Evolutionary conservation across 1,140 invertebrate species (phyloP).

Genomic region (Drosophila dunni): DNA sequence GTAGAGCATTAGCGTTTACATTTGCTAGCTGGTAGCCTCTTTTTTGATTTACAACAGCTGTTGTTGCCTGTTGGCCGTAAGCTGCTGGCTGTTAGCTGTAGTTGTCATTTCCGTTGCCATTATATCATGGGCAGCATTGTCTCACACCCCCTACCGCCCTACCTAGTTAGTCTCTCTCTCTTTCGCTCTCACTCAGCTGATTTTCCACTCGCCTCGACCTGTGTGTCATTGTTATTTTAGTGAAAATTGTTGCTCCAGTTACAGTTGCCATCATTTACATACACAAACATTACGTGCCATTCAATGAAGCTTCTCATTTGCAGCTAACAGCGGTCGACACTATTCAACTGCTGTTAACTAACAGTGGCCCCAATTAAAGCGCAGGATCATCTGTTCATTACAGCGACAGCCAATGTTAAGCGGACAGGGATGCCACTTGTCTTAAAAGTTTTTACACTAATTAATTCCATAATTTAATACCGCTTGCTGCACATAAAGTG

Average conservation of each 20-base stretch:
- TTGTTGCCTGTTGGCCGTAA: conserved; percentile 38
- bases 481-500: too few relatives aligned
- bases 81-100: conserved; percentile 38
- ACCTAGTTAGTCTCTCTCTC: conserved; percentile 26
- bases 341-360: conserved; percentile 6
- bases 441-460: too few relatives aligned
- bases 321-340: not conserved
- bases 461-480: too few relatives aligned
- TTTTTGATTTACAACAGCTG: conserved; percentile 80
- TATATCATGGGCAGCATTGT: conserved; percentile 52
- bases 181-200: conserved; percentile 37
- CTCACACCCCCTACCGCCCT: conserved; percentile 4
- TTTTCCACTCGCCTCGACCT: conserved; percentile 61
- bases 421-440: too few relatives aligned
- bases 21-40: conserved; percentile 49
- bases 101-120: conserved; percentile 69
- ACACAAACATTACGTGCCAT: conserved; percentile 21
- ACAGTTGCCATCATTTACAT: conserved; percentile 45
- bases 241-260: conserved; percentile 49
- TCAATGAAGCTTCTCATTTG: conserved; percentile 14
- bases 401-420: too few relatives aligned
- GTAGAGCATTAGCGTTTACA: conserved; percentile 14
- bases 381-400: too few relatives aligned
- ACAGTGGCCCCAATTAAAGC: not conserved
- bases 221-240: conserved; percentile 59